Percentiles rank a stretch among this genome's conserved stretches.
Evolutionary conservation across 2,888 invertebrate species (phyloP).

Genomic region (Erebia palarica): DNA sequence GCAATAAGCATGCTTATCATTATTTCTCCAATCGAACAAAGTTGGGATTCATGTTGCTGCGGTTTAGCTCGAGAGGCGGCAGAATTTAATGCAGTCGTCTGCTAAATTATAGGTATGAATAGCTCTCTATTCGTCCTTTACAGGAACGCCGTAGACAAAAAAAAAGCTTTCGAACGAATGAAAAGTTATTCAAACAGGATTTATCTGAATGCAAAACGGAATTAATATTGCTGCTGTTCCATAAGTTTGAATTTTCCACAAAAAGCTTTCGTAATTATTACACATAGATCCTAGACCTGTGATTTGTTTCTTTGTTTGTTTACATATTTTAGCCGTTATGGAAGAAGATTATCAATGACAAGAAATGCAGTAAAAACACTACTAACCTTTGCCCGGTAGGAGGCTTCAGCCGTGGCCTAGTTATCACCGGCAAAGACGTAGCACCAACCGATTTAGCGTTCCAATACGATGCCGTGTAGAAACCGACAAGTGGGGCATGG

Average conservation of each 20-base stretch:
- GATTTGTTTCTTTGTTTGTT: no score
- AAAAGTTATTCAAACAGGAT: not conserved
- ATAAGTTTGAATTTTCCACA: not conserved
- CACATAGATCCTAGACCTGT: not conserved
- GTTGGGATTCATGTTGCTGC: not conserved
- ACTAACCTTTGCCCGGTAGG: no score
- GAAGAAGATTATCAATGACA: no score
- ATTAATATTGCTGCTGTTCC: not conserved
- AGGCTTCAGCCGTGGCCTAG: no score
- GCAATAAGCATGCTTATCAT: conserved; percentile 25
- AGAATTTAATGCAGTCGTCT: conserved; percentile 19
- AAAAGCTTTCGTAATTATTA: not conserved
- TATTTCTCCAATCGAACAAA: conserved; percentile 24
- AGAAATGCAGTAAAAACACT: no score
- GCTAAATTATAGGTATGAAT: conserved; percentile 11
- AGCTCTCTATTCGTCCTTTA: not conserved
- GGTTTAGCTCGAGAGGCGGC: conserved; percentile 17
- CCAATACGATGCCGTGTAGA: no score
- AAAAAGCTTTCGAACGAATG: not conserved
- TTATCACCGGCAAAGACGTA: no score
- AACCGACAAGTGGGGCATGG: no score
- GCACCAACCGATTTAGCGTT: no score
- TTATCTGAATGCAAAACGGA: not conserved
- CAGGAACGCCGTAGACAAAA: not conserved
- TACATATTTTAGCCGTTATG: no score